Conservation (phyloP, 2,113 vertebrate species). For the Tenrec ecaudatus region DNA sequence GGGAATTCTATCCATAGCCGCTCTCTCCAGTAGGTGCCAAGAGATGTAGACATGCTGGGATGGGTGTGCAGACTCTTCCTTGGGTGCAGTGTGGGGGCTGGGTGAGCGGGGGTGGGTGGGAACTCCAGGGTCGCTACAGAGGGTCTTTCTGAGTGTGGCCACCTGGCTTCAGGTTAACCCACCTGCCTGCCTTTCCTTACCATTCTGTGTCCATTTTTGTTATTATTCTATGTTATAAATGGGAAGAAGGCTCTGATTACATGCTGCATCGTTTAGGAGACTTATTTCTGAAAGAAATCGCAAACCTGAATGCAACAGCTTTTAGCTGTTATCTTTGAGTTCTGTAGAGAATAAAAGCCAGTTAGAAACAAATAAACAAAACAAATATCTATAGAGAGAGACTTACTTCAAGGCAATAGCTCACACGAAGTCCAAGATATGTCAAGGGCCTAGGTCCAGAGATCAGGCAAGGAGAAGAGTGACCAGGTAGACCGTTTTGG, state of each 20-base stretch:
- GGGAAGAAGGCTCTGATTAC: background rate
- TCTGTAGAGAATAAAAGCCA: background rate
- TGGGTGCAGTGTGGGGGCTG: no score
- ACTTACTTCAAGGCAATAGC: background rate
- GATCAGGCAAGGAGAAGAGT: background rate
- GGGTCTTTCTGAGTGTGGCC: background rate
- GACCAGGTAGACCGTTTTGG: background rate
- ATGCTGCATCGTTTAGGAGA: background rate
- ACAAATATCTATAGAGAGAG: background rate
- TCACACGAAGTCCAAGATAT: background rate
- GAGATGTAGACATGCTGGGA: background rate
- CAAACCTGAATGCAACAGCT: background rate
- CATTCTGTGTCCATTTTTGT: background rate
- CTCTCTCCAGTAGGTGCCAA: slow-evolving; percentile 3
- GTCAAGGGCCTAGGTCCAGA: no score
- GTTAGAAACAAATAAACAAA: background rate
- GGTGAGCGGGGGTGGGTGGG: background rate
- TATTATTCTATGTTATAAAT: background rate
- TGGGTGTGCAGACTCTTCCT: rapidly evolving
- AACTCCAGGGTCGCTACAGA: rapidly evolving
- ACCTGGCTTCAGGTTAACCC: background rate
- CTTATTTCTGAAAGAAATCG: slow-evolving; percentile 20
- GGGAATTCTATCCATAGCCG: background rate
- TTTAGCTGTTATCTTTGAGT: background rate
- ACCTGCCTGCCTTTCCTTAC: background rate